A percentile compares a stretch with the other conserved stretches of the same genome.
Conservation (phyloP, 2,113 vertebrate genomes). For the Poicephalus gulielmi region DNA sequence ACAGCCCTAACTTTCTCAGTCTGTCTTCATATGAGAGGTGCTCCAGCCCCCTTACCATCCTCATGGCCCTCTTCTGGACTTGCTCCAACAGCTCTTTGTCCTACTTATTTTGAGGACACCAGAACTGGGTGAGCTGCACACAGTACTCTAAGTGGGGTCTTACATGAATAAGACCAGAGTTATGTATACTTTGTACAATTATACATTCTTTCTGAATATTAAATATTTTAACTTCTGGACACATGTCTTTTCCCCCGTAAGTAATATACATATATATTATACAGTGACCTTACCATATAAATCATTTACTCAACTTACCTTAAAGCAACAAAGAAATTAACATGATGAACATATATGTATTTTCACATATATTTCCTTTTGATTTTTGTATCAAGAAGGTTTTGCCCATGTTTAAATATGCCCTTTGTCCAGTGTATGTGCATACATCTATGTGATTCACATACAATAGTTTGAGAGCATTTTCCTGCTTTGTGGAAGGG, state of each 20-base stretch:
- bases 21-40: neutral
- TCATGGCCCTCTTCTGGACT: neutral
- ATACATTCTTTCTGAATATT: neutral
- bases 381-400: neutral
- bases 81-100: neutral
- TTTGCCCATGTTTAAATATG: neutral
- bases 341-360: neutral
- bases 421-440: rapidly evolving
- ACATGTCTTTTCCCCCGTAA: neutral
- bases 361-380: neutral
- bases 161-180: neutral
- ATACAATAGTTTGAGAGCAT: neutral
- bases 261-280: neutral
- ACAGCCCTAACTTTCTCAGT: neutral
- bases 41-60: neutral
- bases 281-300: neutral
- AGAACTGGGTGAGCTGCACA: neutral
- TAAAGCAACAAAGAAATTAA: neutral
- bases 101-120: neutral
- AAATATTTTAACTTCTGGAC: neutral
- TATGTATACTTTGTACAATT: neutral
- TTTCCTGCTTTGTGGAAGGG: neutral
- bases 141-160: neutral
- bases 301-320: neutral
- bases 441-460: neutral